These are phyloP conservation scores for Leptocoma aspasia DNA, from an alignment of 2,113 vertebrate genomes.

Conservation along the genomic window DNA sequence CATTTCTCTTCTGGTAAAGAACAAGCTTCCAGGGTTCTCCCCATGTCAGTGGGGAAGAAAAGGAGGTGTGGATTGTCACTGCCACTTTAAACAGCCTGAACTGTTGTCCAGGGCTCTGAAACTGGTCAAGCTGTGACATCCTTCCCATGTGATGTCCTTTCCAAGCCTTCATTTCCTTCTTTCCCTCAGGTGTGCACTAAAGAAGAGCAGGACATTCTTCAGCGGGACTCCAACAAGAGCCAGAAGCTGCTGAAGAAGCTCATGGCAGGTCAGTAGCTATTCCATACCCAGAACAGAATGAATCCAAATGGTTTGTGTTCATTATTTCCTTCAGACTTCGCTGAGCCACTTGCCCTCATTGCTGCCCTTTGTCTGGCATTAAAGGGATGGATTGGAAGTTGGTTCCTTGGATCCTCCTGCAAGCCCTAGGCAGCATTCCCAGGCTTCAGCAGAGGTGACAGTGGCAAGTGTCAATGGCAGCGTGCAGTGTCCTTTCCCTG, in stretches of 20 bases:
- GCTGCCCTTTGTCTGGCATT: not conserved
- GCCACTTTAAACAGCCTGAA: not conserved
- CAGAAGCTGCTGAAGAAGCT: slow-evolving; percentile 95
- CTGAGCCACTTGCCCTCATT: not conserved
- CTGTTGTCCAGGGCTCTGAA: not conserved
- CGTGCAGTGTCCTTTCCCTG: not conserved
- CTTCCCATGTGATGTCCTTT: not conserved
- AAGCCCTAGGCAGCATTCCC: not conserved
- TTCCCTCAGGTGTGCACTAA: slow-evolving; percentile 87
- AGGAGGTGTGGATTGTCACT: not conserved
- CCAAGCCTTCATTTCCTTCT: not conserved
- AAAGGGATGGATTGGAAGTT: not conserved
- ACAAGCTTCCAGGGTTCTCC: not conserved
- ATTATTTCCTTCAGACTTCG: not conserved
- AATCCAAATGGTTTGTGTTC: not conserved
- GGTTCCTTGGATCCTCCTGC: not conserved
- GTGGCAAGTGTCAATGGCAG: not conserved
- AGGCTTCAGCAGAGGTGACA: not conserved
- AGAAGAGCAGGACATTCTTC: slow-evolving; percentile 92
- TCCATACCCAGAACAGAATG: not conserved
- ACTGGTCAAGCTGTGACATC: not conserved
- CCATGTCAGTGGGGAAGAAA: accelerated
- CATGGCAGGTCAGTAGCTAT: slow-evolving; percentile 80
- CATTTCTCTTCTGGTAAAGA: not conserved
- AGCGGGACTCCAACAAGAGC: slow-evolving; percentile 96